These are phyloP conservation scores for Fulica atra DNA, from an alignment of 2,113 vertebrate species.

Conservation along the genomic window DNA sequence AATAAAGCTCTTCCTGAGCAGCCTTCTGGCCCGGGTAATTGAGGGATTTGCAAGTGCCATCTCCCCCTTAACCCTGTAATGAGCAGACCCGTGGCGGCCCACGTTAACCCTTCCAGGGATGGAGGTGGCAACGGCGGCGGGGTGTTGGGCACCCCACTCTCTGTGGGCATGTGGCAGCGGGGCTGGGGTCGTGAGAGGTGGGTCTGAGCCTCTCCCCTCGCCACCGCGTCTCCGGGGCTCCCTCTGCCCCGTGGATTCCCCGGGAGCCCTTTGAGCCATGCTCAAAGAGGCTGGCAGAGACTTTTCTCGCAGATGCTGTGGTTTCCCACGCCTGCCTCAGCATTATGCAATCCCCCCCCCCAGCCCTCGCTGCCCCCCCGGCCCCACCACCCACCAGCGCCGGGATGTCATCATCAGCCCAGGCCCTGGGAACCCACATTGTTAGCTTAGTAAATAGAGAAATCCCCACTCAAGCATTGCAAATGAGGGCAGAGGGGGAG, in stretches of 20 bases:
- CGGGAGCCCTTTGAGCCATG: conserved; percentile 60
- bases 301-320: conserved; percentile 71
- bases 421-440: conserved; percentile 76
- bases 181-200: background rate
- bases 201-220: background rate
- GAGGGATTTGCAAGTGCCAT: conserved; percentile 71
- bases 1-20: conserved; percentile 72
- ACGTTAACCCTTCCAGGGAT: conserved; percentile 41
- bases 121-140: background rate
- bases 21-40: conserved; percentile 70
- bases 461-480: conserved; percentile 94
- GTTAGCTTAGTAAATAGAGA: conserved; percentile 87
- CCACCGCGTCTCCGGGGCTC: background rate
- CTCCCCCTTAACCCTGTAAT: conserved; percentile 68
- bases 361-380: conserved; percentile 34
- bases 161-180: background rate
- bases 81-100: conserved; percentile 35
- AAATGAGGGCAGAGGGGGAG: conserved; percentile 90
- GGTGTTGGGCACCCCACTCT: background rate
- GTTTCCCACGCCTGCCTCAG: conserved; percentile 73
- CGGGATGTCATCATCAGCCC: conserved; percentile 75
- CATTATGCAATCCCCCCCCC: conserved; percentile 65
- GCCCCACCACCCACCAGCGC: conserved; percentile 62
- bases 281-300: conserved; percentile 68
- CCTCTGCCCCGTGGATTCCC: conserved; percentile 31